phyloP scores from a whole-genome alignment of 2,888 invertebrate genomes.

The Synergus laeviventris region DNA sequence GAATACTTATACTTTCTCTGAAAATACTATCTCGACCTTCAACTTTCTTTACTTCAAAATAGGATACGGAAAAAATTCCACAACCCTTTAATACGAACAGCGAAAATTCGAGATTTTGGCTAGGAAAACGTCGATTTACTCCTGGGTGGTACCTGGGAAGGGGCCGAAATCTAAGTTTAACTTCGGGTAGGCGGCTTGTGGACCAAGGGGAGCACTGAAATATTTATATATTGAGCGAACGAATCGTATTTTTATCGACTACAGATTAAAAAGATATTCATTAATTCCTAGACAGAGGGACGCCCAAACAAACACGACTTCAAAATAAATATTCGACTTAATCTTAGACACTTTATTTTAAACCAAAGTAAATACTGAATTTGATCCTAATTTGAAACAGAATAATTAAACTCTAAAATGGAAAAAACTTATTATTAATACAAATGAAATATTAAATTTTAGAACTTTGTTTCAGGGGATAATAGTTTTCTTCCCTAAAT shows the following conservation, averaged over 20 bases:
- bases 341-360: neutral
- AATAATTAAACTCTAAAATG: neutral
- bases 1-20: neutral
- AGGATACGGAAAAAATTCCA: neutral
- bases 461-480: neutral
- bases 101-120: conserved; percentile 52
- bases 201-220: conserved; percentile 68
- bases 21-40: neutral
- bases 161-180: conserved; percentile 74
- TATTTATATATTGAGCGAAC: conserved; percentile 71
- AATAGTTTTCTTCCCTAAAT: neutral
- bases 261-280: conserved; percentile 23
- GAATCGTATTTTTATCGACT: conserved; percentile 71
- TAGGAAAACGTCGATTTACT: conserved; percentile 68
- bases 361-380: neutral
- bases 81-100: neutral
- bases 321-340: neutral
- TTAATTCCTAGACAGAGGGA: conserved; percentile 43
- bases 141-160: conserved; percentile 68
- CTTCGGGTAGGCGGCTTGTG: conserved; percentile 72
- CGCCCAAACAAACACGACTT: neutral
- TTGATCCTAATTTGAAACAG: neutral
- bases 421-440: neutral
- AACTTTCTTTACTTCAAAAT: neutral
- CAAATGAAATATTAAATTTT: neutral